Evolutionary conservation across 1,140 invertebrate genomes (phyloP).

Genomic region (Patella vulgata): DNA sequence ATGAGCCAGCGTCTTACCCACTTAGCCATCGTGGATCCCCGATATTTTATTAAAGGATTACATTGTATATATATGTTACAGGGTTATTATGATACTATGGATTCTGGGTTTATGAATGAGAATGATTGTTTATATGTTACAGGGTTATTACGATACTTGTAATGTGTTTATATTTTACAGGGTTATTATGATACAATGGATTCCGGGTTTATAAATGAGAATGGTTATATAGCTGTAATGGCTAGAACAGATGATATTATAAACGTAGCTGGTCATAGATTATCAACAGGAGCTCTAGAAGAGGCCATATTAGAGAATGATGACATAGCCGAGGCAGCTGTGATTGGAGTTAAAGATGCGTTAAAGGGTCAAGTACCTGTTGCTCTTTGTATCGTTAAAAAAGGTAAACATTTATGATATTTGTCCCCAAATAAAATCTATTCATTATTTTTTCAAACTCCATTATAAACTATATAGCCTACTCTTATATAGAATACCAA

Average conservation of each 20-base stretch:
- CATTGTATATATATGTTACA: too few relatives aligned
- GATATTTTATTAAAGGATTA: too few relatives aligned
- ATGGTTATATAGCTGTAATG: constrained; percentile 87
- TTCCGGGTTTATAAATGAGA: constrained; percentile 84
- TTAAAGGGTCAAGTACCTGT: constrained; percentile 91
- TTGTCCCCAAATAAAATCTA: too few relatives aligned
- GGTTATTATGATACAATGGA: constrained; percentile 98
- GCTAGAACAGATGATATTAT: constrained; percentile 95
- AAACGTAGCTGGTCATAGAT: constrained; percentile 90
- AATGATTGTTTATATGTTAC: constrained; percentile 77
- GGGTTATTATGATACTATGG: constrained; percentile 97
- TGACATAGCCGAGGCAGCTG: constrained; percentile 83
- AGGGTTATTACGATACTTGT: neutral
- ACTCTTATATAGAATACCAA: too few relatives aligned
- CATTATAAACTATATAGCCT: neutral
- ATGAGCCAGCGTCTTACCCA: too few relatives aligned
- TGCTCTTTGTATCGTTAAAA: constrained; percentile 80
- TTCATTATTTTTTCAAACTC: constrained; percentile 6
- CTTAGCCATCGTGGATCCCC: too few relatives aligned
- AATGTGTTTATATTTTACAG: constrained; percentile 66
- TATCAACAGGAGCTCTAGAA: constrained; percentile 88
- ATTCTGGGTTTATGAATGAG: constrained; percentile 86
- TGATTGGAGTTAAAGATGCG: constrained; percentile 87
- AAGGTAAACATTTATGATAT: constrained; percentile 49
- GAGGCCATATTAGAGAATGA: constrained; percentile 87